A percentile compares a stretch with the other conserved stretches of the same genome.
phyloP scores from a whole-genome alignment of 2,888 invertebrate species.

The Cantharis nigra region DNA sequence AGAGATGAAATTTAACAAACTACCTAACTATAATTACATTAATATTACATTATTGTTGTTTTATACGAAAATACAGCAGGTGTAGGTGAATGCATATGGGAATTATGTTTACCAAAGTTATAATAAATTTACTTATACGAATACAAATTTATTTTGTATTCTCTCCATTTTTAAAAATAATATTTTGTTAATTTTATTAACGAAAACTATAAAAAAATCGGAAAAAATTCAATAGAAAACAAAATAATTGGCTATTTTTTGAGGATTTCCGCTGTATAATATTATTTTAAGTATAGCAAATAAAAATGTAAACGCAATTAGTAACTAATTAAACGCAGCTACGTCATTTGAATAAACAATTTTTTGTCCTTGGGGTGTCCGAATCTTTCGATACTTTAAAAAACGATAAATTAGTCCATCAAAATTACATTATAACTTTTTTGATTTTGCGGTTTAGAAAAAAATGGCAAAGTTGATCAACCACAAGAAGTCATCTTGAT shows the following conservation, averaged over 20 bases:
- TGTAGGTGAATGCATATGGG: constrained; percentile 1
- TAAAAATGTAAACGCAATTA: background rate
- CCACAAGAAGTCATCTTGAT: background rate
- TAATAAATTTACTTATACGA: background rate
- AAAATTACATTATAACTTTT: background rate
- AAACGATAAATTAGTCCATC: background rate
- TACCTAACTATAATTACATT: constrained; percentile 9
- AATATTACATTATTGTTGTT: constrained; percentile 21
- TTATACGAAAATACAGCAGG: constrained; percentile 18
- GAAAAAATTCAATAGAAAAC: background rate
- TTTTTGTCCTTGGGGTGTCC: background rate
- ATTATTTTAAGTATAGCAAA: background rate
- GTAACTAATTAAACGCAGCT: background rate
- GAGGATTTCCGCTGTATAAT: background rate
- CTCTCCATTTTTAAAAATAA: background rate
- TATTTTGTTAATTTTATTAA: background rate
- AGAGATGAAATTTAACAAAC: constrained; percentile 11
- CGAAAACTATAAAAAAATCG: background rate
- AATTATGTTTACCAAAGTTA: background rate
- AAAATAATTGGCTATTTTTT: background rate
- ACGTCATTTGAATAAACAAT: background rate
- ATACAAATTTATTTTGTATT: background rate
- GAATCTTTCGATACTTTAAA: background rate
- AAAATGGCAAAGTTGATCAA: background rate
- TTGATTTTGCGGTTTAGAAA: background rate